Conservation (phyloP, 2,113 vertebrate species). For the Haplochromis burtoni region DNA sequence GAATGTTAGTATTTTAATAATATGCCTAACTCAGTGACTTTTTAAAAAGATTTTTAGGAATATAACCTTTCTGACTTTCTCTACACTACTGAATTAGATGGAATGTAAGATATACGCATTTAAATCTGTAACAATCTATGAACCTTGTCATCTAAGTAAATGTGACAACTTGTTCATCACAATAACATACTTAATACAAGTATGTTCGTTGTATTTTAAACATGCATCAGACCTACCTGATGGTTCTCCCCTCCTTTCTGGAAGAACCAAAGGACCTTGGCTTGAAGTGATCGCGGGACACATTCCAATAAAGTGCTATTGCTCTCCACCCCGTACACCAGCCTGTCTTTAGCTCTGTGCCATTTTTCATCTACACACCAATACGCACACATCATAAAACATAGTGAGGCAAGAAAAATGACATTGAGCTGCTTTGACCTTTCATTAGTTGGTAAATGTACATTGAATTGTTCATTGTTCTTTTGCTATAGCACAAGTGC, state of each 20-base stretch:
- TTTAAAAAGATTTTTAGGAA: background rate
- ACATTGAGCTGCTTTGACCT: background rate
- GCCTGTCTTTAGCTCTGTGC: constrained; percentile 73
- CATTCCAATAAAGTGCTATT: constrained; percentile 94
- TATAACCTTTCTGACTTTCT: background rate
- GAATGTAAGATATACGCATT: background rate
- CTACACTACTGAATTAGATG: background rate
- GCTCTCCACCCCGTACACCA: constrained; percentile 84
- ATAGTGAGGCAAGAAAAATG: background rate
- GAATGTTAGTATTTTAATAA: background rate
- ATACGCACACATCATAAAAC: background rate
- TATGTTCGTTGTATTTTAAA: background rate
- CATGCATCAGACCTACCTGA: constrained; percentile 70
- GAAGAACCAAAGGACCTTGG: constrained; percentile 88
- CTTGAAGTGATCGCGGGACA: constrained; percentile 85
- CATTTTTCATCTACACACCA: constrained; percentile 47
- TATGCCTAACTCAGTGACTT: background rate
- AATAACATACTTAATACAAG: background rate
- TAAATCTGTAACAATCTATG: background rate
- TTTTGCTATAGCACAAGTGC: background rate
- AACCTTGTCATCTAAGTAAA: background rate
- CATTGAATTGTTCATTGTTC: background rate
- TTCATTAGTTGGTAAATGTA: background rate
- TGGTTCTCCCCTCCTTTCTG: constrained; percentile 76
- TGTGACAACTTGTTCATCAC: background rate